These are phyloP conservation scores for Andrena bicolor DNA, from an alignment of 2,888 invertebrate genomes.

Conservation along the genomic window DNA sequence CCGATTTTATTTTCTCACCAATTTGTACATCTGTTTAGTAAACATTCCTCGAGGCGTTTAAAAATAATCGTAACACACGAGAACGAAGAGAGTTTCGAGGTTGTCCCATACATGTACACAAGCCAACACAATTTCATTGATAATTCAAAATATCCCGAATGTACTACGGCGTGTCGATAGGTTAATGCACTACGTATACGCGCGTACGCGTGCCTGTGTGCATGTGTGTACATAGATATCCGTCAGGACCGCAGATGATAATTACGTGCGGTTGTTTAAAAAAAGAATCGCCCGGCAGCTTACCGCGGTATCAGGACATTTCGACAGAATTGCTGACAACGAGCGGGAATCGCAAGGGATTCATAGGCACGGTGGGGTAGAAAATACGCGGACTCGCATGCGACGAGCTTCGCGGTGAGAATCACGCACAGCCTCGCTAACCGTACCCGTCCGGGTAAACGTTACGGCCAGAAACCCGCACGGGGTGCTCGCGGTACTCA, in stretches of 20 bases:
- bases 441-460: neutral
- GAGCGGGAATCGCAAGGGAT: neutral
- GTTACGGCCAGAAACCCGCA: neutral
- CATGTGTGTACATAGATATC: slow-evolving; percentile 26
- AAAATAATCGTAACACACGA: neutral
- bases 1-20: neutral
- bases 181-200: slow-evolving; percentile 47
- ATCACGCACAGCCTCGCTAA: neutral
- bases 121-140: neutral
- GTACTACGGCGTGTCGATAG: slow-evolving; percentile 34
- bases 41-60: neutral
- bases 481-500: slow-evolving; percentile 67
- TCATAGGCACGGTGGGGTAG: neutral
- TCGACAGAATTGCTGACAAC: neutral
- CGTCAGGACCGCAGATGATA: slow-evolving; percentile 14
- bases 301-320: neutral
- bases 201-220: slow-evolving; percentile 1
- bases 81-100: neutral
- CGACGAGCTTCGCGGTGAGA: neutral
- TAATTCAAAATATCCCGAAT: slow-evolving; percentile 8
- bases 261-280: slow-evolving; percentile 15
- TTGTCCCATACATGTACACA: neutral
- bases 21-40: neutral
- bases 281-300: neutral
- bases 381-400: slow-evolving; percentile 17